Evolutionary conservation across 2,797 vertebrate species (phyloP).

Genomic region (Meda fulgida): DNA sequence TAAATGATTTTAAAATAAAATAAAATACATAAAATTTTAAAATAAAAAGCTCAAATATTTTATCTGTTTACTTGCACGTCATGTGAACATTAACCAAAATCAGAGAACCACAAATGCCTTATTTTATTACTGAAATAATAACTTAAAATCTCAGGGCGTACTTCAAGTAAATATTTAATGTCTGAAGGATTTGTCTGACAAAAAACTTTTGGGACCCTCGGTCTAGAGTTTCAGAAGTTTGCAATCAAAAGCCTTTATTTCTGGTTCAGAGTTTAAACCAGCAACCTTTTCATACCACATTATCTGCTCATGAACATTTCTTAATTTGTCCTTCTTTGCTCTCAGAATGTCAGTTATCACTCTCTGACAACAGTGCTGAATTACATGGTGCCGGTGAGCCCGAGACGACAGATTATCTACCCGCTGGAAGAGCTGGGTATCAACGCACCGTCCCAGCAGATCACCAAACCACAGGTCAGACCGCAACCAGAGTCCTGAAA

Average conservation of each 20-base stretch:
- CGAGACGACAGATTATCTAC: slow-evolving; percentile 92
- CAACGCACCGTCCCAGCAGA: slow-evolving; percentile 84
- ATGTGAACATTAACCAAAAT: neutral
- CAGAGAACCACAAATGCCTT: neutral
- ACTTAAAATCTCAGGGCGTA: neutral
- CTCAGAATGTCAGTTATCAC: slow-evolving; percentile 82
- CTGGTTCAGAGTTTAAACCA: neutral
- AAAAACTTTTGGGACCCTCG: neutral
- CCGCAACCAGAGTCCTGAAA: slow-evolving; percentile 27
- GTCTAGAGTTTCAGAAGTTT: neutral
- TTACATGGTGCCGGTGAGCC: slow-evolving; percentile 88
- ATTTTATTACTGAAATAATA: neutral
- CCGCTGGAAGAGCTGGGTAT: slow-evolving; percentile 90
- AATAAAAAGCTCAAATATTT: neutral
- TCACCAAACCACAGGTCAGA: slow-evolving; percentile 93
- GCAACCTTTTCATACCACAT: neutral
- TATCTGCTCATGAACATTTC: neutral
- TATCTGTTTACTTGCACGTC: neutral
- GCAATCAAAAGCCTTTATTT: neutral
- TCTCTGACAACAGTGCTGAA: slow-evolving; percentile 86
- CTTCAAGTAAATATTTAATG: neutral
- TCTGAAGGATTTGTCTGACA: neutral
- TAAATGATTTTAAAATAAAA: neutral
- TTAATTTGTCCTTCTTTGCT: slow-evolving; percentile 58
- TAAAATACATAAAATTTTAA: no score